These are phyloP conservation scores for Acrossocheilus fasciatus DNA, from an alignment of 2,797 vertebrate genomes.

Conservation along the genomic window DNA sequence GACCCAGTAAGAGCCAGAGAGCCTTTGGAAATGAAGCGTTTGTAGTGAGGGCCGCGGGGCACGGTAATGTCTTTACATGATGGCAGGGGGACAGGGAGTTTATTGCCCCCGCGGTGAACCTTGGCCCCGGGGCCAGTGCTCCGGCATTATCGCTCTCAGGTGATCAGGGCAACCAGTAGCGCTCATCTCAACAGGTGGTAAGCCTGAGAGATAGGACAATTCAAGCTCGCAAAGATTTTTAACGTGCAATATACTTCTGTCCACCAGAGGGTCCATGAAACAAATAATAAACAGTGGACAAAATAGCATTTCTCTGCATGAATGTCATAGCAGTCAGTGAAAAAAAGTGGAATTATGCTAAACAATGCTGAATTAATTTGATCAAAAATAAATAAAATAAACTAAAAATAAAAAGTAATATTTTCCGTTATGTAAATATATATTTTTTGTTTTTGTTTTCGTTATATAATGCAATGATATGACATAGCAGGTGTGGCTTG, in stretches of 20 bases:
- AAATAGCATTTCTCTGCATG: too few species aligned
- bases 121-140: constrained; percentile 42
- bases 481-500: background rate
- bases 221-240: background rate
- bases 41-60: constrained; percentile 67
- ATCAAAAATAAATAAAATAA: background rate
- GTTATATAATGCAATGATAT: background rate
- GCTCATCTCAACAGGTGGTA: constrained; percentile 57
- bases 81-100: constrained; percentile 59
- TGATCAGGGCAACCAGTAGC: constrained; percentile 55
- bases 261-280: constrained; percentile 26
- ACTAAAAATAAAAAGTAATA: too few species aligned
- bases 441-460: too few species aligned
- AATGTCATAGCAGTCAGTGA: background rate
- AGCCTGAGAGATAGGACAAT: constrained; percentile 37
- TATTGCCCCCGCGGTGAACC: constrained; percentile 68
- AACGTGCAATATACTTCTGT: background rate
- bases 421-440: too few species aligned
- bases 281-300: background rate
- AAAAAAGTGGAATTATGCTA: background rate
- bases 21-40: constrained; percentile 61
- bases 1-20: constrained; percentile 60
- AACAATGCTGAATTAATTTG: background rate
- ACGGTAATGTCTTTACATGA: constrained; percentile 60
- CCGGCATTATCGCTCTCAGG: constrained; percentile 57